A percentile compares a stretch with the other conserved stretches of the same genome.
Conservation (phyloP, 2,797 vertebrate species). For the Cuculus canorus region DNA sequence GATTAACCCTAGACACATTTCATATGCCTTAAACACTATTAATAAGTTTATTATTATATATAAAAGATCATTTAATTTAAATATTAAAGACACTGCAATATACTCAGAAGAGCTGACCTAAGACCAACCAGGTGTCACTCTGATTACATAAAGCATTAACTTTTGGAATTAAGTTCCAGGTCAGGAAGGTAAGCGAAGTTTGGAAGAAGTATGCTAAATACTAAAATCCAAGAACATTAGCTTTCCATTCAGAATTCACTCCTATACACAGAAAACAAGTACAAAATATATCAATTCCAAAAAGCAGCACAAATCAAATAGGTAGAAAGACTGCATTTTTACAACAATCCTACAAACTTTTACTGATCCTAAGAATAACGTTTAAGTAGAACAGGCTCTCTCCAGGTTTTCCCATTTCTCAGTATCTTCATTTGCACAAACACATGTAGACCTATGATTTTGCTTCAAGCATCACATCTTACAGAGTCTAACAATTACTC, state of each 20-base stretch:
- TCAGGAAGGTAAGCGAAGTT: not conserved
- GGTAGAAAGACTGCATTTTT: not conserved
- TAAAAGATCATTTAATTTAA: not conserved
- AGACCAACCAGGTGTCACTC: not conserved
- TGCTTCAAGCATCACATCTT: not conserved
- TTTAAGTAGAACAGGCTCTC: not conserved
- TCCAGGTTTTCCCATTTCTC: not conserved
- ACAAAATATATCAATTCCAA: not conserved
- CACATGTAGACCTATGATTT: not conserved
- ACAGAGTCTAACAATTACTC: not conserved
- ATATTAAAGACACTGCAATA: not conserved
- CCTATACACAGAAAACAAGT: not conserved
- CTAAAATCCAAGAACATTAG: not conserved
- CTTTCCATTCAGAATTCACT: not conserved
- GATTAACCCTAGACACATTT: not conserved
- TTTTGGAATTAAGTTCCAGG: not conserved
- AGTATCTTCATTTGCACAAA: constrained; percentile 30
- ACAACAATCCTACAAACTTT: not conserved
- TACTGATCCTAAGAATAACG: not conserved
- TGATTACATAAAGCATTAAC: not conserved
- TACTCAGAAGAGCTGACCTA: not conserved
- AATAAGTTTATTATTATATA: not conserved
- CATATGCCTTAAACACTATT: not conserved
- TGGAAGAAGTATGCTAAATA: not conserved
- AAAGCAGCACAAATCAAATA: not conserved